Evolutionary conservation across 2,888 invertebrate species (phyloP).

Genomic region (Nebria brevicollis): DNA sequence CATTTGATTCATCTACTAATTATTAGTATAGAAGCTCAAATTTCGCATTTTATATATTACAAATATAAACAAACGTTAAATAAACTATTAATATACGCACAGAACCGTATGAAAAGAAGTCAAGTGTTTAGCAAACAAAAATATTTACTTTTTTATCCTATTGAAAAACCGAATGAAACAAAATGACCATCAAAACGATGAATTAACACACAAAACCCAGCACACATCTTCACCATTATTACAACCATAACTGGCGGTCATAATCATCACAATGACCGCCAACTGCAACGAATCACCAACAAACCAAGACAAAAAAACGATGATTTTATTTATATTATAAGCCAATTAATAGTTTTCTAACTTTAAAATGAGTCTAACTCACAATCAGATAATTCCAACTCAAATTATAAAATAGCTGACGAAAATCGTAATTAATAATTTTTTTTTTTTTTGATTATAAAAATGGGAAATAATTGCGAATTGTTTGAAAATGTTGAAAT

Average conservation of each 20-base stretch:
- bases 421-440: too few species aligned
- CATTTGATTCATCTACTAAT: background rate
- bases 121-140: constrained; percentile 61
- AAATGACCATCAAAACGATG: too few species aligned
- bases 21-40: background rate
- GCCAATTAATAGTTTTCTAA: too few species aligned
- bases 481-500: background rate
- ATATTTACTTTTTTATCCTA: constrained; percentile 57
- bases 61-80: background rate
- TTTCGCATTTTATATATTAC: background rate
- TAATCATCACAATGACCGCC: background rate
- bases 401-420: too few species aligned
- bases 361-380: too few species aligned
- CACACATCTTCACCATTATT: constrained; percentile 34
- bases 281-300: too few species aligned
- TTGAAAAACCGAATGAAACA: too few species aligned
- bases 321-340: too few species aligned
- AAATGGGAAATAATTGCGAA: too few species aligned
- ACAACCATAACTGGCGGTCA: constrained; percentile 52
- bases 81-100: background rate
- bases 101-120: constrained; percentile 16
- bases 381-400: too few species aligned
- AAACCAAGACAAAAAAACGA: too few species aligned
- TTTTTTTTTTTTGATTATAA: too few species aligned
- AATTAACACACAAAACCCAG: constrained; percentile 28